Evolutionary conservation across 1,140 invertebrate genomes (phyloP), one percentile per base, ranked within the genome.

Genomic region (Caenorhabditis remanei): DNA sequence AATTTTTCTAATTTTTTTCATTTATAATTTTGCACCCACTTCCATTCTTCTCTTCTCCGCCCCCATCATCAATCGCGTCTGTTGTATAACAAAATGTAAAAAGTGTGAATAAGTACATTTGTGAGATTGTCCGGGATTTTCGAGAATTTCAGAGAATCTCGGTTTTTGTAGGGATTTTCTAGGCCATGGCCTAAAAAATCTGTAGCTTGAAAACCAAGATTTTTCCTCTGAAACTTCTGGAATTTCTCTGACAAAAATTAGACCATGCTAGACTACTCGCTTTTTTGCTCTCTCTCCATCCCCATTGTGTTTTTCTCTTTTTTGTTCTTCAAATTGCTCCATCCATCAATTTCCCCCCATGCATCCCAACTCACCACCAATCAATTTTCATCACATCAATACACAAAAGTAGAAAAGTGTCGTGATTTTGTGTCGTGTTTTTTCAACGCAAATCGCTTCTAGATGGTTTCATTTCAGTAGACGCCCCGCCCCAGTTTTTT

Each of bases 81-180:
- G 71, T 79, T 79, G 71, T 79, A 24, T 79, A 79, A 79, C 71
- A 79, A 79, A 79, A 79, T 79, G 71, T 79, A 79, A 79, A 79
- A 79, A 79, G 71, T 79, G 71, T 79, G 71, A 79, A 79, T 79
- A 79, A 79, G 46, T 50, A 79, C 67, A 79, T 79, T 79, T 79
- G 71, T 79, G 67, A 75, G 67, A 46, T 53, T 53, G 13, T 53
- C 50, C 16, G 50, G 2, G 32, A 32, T 2, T 32, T 32, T 32
- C 32, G 32, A 7, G 63, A 40, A 3, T 53, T 16, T 16, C 55
- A 40, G 61, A 65, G 11, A 40, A 7, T 32, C 46, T 71, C 3
- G 43, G 65, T 11, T 65, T 8, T 24, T 65, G 63, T 19, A n/a
- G 13, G 56, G 16, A 61, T 13, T 13, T 53, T 53, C 16, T 53